Evolutionary conservation across 23 tunicate genomes (phyloP).

Genomic region (Pegea sp.): DNA sequence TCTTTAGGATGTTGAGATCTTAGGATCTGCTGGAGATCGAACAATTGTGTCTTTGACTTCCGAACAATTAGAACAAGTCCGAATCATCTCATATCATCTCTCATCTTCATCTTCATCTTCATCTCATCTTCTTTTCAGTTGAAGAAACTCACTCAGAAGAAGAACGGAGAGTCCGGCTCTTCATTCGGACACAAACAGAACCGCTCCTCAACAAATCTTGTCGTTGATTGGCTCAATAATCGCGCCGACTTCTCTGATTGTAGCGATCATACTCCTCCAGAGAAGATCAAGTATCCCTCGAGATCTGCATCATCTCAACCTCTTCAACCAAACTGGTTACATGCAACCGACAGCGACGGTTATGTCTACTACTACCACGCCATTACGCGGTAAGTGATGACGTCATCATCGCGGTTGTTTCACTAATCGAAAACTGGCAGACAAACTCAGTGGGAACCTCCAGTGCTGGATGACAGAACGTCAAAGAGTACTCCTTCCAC

Average conservation of each 20-base stretch:
- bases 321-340: slow-evolving; percentile 72
- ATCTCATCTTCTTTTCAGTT: too few relatives aligned
- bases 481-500: too few relatives aligned
- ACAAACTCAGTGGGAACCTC: slow-evolving; percentile 89
- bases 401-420: background rate
- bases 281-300: too few relatives aligned
- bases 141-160: too few relatives aligned
- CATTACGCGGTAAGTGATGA: slow-evolving; percentile 33
- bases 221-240: too few relatives aligned
- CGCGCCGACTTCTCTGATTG: too few relatives aligned
- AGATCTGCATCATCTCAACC: too few relatives aligned
- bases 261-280: too few relatives aligned
- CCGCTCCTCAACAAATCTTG: too few relatives aligned
- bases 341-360: slow-evolving; percentile 74
- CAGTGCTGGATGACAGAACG: slow-evolving; percentile 61
- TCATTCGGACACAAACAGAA: too few relatives aligned
- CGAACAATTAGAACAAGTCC: slow-evolving; percentile 60
- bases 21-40: slow-evolving; percentile 44
- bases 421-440: slow-evolving; percentile 20
- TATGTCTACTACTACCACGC: slow-evolving; percentile 73
- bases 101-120: background rate
- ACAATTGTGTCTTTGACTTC: slow-evolving; percentile 50
- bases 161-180: too few relatives aligned
- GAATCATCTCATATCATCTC: background rate
- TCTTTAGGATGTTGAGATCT: slow-evolving; percentile 39